These are phyloP conservation scores for Stegana nigrithorax DNA, from an alignment of 2,888 invertebrate genomes.

Conservation along the genomic window DNA sequence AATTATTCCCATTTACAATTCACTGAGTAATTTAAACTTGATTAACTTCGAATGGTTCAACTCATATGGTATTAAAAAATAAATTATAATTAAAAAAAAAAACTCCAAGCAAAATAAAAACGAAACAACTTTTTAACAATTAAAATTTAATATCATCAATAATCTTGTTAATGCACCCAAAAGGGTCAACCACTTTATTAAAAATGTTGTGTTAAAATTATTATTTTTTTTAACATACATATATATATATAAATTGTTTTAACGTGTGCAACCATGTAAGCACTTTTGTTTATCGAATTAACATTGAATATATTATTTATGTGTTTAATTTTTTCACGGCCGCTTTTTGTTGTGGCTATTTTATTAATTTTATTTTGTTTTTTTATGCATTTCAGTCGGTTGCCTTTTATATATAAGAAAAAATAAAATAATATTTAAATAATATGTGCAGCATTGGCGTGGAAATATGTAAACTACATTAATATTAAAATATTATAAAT, in stretches of 20 bases:
- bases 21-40: no score
- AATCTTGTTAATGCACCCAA: background rate
- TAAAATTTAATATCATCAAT: background rate
- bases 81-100: no score
- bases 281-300: conserved; percentile 1
- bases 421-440: background rate
- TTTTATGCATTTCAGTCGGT: conserved; percentile 2
- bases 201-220: conserved; percentile 10
- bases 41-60: no score
- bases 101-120: no score
- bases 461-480: conserved; percentile 9
- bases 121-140: no score
- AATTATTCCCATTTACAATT: no score
- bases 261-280: no score
- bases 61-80: no score
- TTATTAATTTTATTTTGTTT: background rate
- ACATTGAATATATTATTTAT: conserved; percentile 5
- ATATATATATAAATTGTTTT: background rate
- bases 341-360: no score
- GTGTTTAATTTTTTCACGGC: background rate
- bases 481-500: no score
- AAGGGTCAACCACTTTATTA: conserved; percentile 13
- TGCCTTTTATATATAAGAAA: background rate
- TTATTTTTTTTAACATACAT: no score
- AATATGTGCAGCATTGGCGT: background rate